phyloP scores from a whole-genome alignment of 2,888 invertebrate species.

The Pollenia labialis region DNA sequence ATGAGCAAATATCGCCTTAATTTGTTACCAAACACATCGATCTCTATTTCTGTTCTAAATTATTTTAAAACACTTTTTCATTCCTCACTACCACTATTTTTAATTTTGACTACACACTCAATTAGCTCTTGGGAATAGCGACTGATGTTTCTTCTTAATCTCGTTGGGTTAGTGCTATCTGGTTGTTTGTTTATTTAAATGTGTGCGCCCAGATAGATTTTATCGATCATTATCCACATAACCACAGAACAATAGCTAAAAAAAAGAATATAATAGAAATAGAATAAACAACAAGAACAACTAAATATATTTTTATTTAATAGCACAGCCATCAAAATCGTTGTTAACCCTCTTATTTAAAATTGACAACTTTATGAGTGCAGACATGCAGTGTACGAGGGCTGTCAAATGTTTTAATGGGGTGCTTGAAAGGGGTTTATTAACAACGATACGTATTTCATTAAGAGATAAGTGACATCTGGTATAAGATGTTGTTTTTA shows the following conservation, averaged over 20 bases:
- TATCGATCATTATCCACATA: conserved; percentile 60
- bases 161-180: neutral
- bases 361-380: conserved; percentile 32
- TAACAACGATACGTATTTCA: neutral
- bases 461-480: neutral
- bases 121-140: conserved; percentile 52
- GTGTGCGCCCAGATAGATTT: conserved; percentile 17
- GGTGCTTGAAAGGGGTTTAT: conserved; percentile 6
- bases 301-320: neutral
- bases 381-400: conserved; percentile 7
- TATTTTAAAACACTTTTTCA: conserved; percentile 2
- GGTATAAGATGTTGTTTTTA: neutral
- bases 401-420: conserved; percentile 33
- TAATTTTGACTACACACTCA: conserved; percentile 17
- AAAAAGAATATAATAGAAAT: neutral
- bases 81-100: conserved; percentile 11
- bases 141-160: conserved; percentile 12
- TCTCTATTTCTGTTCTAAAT: neutral
- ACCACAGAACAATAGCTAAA: conserved; percentile 27
- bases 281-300: neutral
- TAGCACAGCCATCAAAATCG: conserved; percentile 10
- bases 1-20: conserved; percentile 27
- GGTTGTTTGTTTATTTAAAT: conserved; percentile 33
- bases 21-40: conserved; percentile 13
- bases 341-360: conserved; percentile 47